Conservation (phyloP, 1,140 invertebrate species). For the Maniola jurtina region DNA sequence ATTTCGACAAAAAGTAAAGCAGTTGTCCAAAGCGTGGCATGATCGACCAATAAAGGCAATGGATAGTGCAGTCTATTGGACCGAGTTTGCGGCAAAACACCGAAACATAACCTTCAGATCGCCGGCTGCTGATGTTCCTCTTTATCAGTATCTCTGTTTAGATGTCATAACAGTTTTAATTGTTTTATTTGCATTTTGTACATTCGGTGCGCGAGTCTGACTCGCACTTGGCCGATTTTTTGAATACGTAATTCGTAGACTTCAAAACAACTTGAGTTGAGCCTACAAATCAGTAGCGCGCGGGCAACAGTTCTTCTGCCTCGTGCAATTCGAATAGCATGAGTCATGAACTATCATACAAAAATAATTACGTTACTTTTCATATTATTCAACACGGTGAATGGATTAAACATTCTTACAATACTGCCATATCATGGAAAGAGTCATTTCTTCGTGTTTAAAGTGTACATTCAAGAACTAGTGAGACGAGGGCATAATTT, state of each 20-base stretch:
- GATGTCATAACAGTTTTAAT: slow-evolving; percentile 54
- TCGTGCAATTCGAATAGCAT: slow-evolving; percentile 3
- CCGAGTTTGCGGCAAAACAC: slow-evolving; percentile 81
- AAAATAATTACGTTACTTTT: slow-evolving; percentile 14
- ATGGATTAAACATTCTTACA: slow-evolving; percentile 79
- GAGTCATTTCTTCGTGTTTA: slow-evolving; percentile 86
- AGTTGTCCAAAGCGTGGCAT: slow-evolving; percentile 72
- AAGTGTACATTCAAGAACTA: slow-evolving; percentile 82
- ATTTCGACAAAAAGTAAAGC: slow-evolving; percentile 59
- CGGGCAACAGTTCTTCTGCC: not conserved
- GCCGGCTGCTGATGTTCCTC: slow-evolving; percentile 77
- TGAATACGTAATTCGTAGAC: too few species aligned
- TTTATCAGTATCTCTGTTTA: slow-evolving; percentile 81
- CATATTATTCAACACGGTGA: slow-evolving; percentile 18
- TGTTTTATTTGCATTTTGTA: not conserved
- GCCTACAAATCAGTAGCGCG: slow-evolving; percentile 2
- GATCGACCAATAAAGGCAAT: slow-evolving; percentile 77
- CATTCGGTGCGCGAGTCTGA: too few species aligned
- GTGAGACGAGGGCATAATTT: slow-evolving; percentile 84
- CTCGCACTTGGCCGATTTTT: too few species aligned
- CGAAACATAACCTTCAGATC: slow-evolving; percentile 79
- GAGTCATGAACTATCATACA: slow-evolving; percentile 19
- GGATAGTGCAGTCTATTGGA: slow-evolving; percentile 81
- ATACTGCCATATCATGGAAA: slow-evolving; percentile 84
- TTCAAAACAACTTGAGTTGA: too few species aligned